Base-by-base conservation (phyloP, 2,113 vertebrate genomes). In the Xiphias gladius region DNA sequence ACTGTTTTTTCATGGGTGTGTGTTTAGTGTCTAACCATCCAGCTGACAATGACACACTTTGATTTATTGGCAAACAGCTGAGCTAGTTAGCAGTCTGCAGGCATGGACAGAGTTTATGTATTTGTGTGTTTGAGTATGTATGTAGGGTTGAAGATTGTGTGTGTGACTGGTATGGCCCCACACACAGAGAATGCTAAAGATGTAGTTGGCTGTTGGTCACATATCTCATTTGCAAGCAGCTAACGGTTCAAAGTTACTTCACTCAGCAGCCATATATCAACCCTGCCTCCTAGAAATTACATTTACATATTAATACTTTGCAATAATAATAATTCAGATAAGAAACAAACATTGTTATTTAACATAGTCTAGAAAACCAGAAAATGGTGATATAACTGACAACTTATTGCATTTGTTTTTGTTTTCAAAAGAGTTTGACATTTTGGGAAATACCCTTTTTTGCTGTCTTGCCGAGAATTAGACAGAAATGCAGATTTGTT, bases 1-100 rank as follows among this genome's bases (percentile, higher is more conserved):
- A 97, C 95, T 96, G 96, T 78, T 79, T 91, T 73, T 82, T 80
- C 79, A 73, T 79, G 70, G 67, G 17, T 95, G 79, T 93, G 92
- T 93, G 93, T 94, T 95, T 96, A 96, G 94, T 96, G 96, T 96
- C 94, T 96, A 96, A 96, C 96, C 95, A 96, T 96, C 96, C 96
- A 94, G 92, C 93, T 96, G 95, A 97, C 96, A 97, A 95, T 94
- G 93, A 96, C 94, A 95, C 91, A 83, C 95, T 97, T 97, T 97
- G 97, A 98, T 97, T 97, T 97, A 97, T 96, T 95, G 95, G 94
- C 93, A 96, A 96, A 96, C 97, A 96, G 96, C 95, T 94, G 88
- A 92, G 95, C 96, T 96, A 96, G 96, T 98, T 97, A 97, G 95
- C 96, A 95, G 95, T 79, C 75, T 78, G 76, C 24, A 78, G 80